These are phyloP conservation scores for Isurus oxyrinchus DNA, from an alignment of 2,113 vertebrate species.

Conservation along the genomic window DNA sequence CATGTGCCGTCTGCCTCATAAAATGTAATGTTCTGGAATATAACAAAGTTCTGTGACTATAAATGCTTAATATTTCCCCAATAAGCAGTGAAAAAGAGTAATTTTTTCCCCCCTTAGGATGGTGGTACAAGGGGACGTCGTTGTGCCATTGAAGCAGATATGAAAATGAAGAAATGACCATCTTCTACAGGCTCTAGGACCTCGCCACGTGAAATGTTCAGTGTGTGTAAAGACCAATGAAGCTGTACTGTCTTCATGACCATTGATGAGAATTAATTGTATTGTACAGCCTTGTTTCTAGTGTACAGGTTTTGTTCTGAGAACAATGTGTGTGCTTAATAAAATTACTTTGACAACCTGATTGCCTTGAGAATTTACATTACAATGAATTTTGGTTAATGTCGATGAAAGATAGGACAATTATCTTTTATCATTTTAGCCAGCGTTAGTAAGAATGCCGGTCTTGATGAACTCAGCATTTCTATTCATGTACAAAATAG, in stretches of 20 bases:
- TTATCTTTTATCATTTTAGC: neutral
- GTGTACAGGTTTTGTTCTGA: conserved; percentile 32
- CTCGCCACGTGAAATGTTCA: neutral
- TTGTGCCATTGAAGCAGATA: conserved; percentile 95
- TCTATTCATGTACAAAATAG: neutral
- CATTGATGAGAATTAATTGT: neutral
- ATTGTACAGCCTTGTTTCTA: conserved; percentile 34
- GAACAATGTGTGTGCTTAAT: conserved; percentile 31
- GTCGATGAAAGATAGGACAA: neutral
- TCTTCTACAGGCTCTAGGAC: neutral
- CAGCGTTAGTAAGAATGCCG: neutral
- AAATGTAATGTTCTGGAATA: neutral
- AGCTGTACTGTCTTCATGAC: neutral
- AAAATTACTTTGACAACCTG: conserved; percentile 4
- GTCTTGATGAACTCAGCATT: neutral
- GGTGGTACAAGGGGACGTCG: conserved; percentile 95
- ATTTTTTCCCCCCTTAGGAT: conserved; percentile 61
- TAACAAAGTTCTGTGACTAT: neutral
- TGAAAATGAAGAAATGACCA: conserved; percentile 98
- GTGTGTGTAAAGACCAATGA: neutral
- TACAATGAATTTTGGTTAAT: neutral
- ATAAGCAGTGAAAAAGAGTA: conserved; percentile 29
- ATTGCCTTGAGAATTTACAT: neutral
- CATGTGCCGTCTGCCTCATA: neutral
- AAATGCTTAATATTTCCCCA: neutral